Evolutionary conservation across 2,888 invertebrate species (phyloP).

Genomic region (Himalopsyche japonica): DNA sequence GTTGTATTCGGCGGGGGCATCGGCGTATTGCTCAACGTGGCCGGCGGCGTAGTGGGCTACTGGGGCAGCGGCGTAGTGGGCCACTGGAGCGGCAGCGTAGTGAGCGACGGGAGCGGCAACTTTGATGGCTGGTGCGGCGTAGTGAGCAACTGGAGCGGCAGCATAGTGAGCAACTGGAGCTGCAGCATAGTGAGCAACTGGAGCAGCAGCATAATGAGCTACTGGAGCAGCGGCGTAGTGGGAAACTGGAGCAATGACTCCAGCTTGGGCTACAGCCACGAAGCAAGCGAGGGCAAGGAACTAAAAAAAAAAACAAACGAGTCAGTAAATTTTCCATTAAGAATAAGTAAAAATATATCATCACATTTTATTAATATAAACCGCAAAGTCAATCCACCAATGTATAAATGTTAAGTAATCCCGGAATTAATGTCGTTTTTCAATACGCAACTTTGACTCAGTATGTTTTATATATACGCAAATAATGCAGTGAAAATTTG

Average conservation of each 20-base stretch:
- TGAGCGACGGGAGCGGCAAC: conserved; percentile 25
- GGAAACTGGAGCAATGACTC: conserved; percentile 18
- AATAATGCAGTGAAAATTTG: no score
- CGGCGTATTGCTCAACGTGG: conserved; percentile 11
- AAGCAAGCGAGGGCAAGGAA: conserved; percentile 25
- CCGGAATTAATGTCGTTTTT: no score
- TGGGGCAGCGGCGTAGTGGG: conserved; percentile 24
- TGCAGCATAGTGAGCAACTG: conserved; percentile 17
- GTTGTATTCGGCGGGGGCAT: conserved; percentile 26
- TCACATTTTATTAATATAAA: no score
- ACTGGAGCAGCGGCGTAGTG: conserved; percentile 9
- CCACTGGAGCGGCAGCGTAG: conserved; percentile 21
- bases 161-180: conserved; percentile 1
- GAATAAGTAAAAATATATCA: no score
- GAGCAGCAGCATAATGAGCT: conserved; percentile 10
- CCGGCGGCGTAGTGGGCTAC: conserved; percentile 21
- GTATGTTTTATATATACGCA: no score
- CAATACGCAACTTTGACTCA: no score
- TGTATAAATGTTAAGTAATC: no score
- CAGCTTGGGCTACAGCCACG: conserved; percentile 30
- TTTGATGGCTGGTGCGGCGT: conserved; percentile 17
- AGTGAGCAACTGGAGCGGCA: conserved; percentile 13
- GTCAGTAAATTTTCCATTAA: no score
- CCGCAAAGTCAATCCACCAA: no score
- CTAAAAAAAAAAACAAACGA: conserved; percentile 5